Percentiles rank a stretch among this genome's conserved stretches.
Conservation (phyloP, 2,888 invertebrate species). For the Tinea pellionella region DNA sequence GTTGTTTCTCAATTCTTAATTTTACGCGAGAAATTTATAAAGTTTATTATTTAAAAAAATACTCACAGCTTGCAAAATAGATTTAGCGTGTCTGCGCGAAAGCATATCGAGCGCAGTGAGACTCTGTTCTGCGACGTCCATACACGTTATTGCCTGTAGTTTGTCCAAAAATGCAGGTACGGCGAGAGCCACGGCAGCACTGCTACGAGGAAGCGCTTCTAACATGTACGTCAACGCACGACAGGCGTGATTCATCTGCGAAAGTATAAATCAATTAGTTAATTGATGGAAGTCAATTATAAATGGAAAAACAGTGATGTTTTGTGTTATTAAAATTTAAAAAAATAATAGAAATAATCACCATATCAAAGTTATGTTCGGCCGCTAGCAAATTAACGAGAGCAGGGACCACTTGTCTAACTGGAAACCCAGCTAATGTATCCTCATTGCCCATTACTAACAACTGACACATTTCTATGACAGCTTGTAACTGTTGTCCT, state of each 20-base stretch:
- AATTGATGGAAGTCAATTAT: not conserved
- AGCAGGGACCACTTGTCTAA: constrained; percentile 96
- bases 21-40: no score
- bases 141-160: constrained; percentile 97
- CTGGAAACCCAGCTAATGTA: constrained; percentile 97
- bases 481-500: constrained; percentile 95
- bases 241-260: constrained; percentile 98
- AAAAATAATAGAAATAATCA: constrained; percentile 35
- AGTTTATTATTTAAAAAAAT: not conserved
- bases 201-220: constrained; percentile 97
- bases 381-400: constrained; percentile 91
- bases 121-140: constrained; percentile 99
- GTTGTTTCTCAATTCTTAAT: no score
- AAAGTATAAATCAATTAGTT: not conserved
- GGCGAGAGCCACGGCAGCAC: constrained; percentile 95
- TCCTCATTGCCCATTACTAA: constrained; percentile 99
- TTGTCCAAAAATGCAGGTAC: constrained; percentile 98
- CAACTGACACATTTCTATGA: constrained; percentile 98
- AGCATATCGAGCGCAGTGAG: constrained; percentile 97
- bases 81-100: constrained; percentile 95
- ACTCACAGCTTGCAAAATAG: constrained; percentile 90
- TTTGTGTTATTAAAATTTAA: not conserved
- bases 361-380: constrained; percentile 99
- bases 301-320: no score
- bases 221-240: constrained; percentile 99